Conservation (phyloP, 2,888 invertebrate genomes). For the Antheraea assamensis region DNA sequence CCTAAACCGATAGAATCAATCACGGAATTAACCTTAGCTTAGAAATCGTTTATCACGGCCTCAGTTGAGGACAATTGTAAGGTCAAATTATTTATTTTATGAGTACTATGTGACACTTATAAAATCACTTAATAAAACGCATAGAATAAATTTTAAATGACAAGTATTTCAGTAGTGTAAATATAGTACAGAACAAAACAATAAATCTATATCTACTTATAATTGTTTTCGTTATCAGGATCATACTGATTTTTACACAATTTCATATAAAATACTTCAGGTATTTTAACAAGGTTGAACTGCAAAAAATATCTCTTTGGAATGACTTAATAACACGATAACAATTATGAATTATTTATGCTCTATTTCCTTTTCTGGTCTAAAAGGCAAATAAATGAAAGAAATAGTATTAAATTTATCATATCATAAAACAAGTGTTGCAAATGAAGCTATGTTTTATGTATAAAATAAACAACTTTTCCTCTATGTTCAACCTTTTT, state of each 20-base stretch:
- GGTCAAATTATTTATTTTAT: slow-evolving; percentile 37
- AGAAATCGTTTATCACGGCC: slow-evolving; percentile 42
- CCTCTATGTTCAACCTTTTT: not conserved
- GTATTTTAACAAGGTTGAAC: not conserved
- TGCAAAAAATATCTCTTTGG: too few relatives aligned
- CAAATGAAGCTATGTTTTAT: too few relatives aligned
- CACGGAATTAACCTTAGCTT: slow-evolving; percentile 50
- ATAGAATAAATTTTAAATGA: not conserved
- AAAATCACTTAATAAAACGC: not conserved
- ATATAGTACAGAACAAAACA: not conserved
- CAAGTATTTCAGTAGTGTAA: not conserved
- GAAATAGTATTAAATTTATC: too few relatives aligned
- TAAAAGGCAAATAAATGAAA: too few relatives aligned
- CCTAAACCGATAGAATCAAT: slow-evolving; percentile 42
- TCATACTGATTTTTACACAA: not conserved
- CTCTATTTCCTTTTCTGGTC: too few relatives aligned
- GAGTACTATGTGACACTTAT: not conserved
- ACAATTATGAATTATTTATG: too few relatives aligned
- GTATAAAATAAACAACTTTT: not conserved
- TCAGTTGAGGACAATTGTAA: slow-evolving; percentile 45
- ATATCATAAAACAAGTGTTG: not conserved
- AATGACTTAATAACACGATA: too few relatives aligned
- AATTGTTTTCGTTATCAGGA: not conserved
- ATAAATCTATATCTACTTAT: not conserved
- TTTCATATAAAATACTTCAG: not conserved